phyloP scores from a whole-genome alignment of 2,113 vertebrate species.

The Nipponia nippon region DNA sequence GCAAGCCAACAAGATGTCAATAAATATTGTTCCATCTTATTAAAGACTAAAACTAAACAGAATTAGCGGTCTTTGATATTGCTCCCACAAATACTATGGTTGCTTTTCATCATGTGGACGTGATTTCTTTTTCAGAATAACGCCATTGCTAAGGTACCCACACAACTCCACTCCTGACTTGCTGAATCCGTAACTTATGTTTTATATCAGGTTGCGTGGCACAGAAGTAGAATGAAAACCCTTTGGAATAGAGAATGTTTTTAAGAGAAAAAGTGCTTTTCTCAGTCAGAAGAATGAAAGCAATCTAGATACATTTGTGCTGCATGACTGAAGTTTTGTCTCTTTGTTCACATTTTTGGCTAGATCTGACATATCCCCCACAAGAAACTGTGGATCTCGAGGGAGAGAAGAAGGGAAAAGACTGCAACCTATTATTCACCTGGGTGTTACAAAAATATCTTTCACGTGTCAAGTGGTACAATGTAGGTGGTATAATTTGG shows the following conservation, averaged over 20 bases:
- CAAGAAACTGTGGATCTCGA: background rate
- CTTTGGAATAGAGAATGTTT: background rate
- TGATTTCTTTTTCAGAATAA: background rate
- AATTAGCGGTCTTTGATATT: background rate
- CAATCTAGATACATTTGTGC: background rate
- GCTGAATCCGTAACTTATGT: background rate
- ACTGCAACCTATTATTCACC: background rate
- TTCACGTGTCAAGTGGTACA: background rate
- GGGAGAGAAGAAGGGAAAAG: background rate
- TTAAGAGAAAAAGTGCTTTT: background rate
- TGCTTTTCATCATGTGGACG: background rate
- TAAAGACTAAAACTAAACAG: background rate
- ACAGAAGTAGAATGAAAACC: background rate
- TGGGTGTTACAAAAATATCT: slow-evolving; percentile 19
- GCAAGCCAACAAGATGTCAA: background rate
- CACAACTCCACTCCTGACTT: background rate
- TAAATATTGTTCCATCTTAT: background rate
- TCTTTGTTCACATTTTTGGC: background rate
- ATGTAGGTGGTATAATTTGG: slow-evolving; percentile 40
- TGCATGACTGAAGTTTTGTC: background rate
- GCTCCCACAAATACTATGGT: background rate
- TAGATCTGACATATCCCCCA: background rate
- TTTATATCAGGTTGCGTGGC: background rate
- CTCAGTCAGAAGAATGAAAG: background rate
- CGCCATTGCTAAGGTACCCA: background rate